These are phyloP conservation scores for Hydriomena furcata DNA, from an alignment of 2,888 invertebrate species.

Conservation along the genomic window DNA sequence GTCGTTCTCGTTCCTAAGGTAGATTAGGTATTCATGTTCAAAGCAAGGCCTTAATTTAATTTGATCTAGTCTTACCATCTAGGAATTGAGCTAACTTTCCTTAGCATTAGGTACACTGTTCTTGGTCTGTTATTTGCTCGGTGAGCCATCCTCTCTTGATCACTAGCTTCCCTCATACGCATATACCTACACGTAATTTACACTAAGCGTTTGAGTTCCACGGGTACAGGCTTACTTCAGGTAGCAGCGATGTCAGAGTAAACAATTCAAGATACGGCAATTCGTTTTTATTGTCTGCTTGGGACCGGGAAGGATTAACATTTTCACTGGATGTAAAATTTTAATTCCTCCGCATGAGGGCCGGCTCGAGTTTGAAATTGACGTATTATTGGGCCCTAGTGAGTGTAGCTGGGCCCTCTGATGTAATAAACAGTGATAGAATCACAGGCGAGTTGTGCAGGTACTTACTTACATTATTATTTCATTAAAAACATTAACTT, in stretches of 20 bases:
- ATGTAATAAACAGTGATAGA: slow-evolving; percentile 36
- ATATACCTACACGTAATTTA: too few species aligned
- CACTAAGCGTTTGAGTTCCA: slow-evolving; percentile 13
- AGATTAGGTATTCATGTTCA: too few species aligned
- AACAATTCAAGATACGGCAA: slow-evolving; percentile 73
- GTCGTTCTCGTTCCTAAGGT: too few species aligned
- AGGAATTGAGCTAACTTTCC: too few species aligned
- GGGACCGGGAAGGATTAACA: slow-evolving; percentile 75
- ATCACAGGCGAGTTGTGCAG: slow-evolving; percentile 37
- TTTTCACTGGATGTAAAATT: slow-evolving; percentile 76
- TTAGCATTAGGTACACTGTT: too few species aligned
- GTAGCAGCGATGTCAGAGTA: slow-evolving; percentile 44
- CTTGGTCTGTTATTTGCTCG: too few species aligned
- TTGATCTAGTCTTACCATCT: too few species aligned
- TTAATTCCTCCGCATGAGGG: slow-evolving; percentile 72
- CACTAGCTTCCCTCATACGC: background rate
- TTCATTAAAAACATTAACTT: slow-evolving; percentile 1
- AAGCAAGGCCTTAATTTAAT: too few species aligned
- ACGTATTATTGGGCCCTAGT: slow-evolving; percentile 71
- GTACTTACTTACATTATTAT: too few species aligned
- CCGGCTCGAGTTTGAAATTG: slow-evolving; percentile 62
- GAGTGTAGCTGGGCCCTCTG: slow-evolving; percentile 38
- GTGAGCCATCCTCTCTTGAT: too few species aligned
- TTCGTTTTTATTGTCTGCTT: slow-evolving; percentile 70
- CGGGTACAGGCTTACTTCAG: slow-evolving; percentile 32